A percentile compares a stretch with the other conserved stretches of the same genome.
Conservation (phyloP, 2,797 vertebrate genomes). For the Mycteria americana region DNA sequence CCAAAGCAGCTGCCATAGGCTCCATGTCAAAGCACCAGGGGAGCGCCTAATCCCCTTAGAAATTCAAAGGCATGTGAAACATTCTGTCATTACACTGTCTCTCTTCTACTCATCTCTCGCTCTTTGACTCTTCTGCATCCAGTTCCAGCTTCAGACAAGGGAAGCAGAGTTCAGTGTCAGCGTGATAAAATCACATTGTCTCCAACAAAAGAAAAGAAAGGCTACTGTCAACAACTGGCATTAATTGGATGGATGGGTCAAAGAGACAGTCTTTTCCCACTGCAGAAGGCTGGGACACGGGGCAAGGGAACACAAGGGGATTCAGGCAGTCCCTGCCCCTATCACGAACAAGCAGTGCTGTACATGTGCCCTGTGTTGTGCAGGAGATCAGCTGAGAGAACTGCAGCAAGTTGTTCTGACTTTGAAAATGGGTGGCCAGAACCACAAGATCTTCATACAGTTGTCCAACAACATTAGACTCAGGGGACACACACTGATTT, state of each 20-base stretch:
- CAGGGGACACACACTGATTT: neutral
- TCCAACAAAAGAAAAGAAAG: neutral
- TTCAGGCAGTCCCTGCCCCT: neutral
- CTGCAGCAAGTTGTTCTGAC: neutral
- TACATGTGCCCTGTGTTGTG: neutral
- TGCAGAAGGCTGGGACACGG: neutral
- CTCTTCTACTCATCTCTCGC: constrained; percentile 35
- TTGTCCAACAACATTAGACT: neutral
- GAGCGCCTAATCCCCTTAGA: constrained; percentile 45
- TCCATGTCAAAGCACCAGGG: constrained; percentile 38
- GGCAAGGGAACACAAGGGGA: neutral
- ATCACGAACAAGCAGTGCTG: neutral
- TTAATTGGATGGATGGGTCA: constrained; percentile 27
- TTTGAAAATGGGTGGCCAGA: neutral
- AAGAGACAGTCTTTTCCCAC: constrained; percentile 32
- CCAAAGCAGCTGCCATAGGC: constrained; percentile 42
- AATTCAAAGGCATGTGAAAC: constrained; percentile 59
- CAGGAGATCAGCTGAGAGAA: neutral
- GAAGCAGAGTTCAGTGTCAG: neutral
- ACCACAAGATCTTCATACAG: neutral
- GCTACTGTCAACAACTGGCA: constrained; percentile 8
- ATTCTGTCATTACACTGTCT: constrained; percentile 53
- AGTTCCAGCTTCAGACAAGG: constrained; percentile 45
- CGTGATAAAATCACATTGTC: neutral
- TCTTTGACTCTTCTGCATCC: constrained; percentile 48